Conservation (phyloP, 2,113 vertebrate genomes). For the Clarias batrachus region DNA sequence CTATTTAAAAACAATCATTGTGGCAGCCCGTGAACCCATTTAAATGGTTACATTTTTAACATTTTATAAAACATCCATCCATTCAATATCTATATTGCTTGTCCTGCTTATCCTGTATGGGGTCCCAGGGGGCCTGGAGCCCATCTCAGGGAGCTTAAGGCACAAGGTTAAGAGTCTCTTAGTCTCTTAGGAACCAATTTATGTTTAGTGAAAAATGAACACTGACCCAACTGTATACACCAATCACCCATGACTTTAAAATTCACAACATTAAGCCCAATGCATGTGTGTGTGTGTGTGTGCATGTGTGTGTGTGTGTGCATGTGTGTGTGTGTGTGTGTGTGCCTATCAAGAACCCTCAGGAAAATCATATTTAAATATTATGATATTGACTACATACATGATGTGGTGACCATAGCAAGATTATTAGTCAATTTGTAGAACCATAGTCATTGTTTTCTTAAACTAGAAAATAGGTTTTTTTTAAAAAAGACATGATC, state of each 20-base stretch:
- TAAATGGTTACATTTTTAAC: no score
- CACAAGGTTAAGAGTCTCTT: background rate
- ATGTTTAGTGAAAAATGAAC: background rate
- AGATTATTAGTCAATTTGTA: background rate
- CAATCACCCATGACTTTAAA: no score
- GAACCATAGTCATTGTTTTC: background rate
- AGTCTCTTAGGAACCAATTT: background rate
- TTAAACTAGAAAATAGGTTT: background rate
- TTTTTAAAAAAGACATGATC: constrained; percentile 44
- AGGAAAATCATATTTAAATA: background rate
- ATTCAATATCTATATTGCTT: no score
- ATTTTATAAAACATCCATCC: no score
- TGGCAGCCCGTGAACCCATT: no score
- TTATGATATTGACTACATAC: background rate
- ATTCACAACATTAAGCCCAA: no score
- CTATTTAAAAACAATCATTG: no score
- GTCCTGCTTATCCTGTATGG: no score
- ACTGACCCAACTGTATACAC: background rate
- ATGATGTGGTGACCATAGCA: background rate
- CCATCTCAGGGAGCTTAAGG: no score
- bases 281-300: no score
- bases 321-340: background rate
- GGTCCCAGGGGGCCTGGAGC: no score
- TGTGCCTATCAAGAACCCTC: background rate
- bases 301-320: no score